Conservation (phyloP, 2,888 invertebrate genomes). For the Drosophila imparisetae region DNA sequence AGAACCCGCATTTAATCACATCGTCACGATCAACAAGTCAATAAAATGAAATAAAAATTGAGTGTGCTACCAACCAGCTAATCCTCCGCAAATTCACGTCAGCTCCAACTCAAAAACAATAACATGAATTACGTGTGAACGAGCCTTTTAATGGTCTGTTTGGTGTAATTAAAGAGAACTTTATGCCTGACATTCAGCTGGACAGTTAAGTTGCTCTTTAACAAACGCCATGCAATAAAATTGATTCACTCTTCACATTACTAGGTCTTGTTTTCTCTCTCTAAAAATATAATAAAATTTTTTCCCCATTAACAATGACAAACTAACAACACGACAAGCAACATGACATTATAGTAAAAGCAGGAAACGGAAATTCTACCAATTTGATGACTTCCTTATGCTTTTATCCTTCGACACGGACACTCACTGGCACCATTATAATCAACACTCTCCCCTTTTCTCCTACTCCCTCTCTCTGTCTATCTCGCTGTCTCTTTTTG, state of each 20-base stretch:
- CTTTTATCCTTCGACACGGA: slow-evolving; percentile 25
- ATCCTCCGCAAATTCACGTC: slow-evolving; percentile 5
- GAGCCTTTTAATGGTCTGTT: slow-evolving; percentile 10
- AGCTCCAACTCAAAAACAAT: neutral
- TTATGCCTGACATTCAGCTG: neutral
- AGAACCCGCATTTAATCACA: neutral
- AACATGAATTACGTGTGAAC: slow-evolving; percentile 11
- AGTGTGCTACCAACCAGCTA: slow-evolving; percentile 35
- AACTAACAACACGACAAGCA: slow-evolving; percentile 6
- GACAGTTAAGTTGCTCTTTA: slow-evolving; percentile 37
- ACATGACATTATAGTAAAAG: slow-evolving; percentile 42
- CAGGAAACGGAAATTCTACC: slow-evolving; percentile 57
- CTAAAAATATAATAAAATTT: slow-evolving; percentile 5
- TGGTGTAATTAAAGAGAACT: slow-evolving; percentile 22
- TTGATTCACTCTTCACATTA: slow-evolving; percentile 1
- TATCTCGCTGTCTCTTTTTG: neutral
- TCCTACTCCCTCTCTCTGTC: neutral
- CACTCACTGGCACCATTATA: slow-evolving; percentile 7
- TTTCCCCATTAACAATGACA: slow-evolving; percentile 8
- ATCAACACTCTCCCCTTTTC: neutral
- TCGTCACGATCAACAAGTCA: slow-evolving; percentile 12
- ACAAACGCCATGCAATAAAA: slow-evolving; percentile 19
- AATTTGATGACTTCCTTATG: slow-evolving; percentile 54
- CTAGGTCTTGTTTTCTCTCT: neutral
- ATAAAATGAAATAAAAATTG: slow-evolving; percentile 19